Evolutionary conservation across 2,113 vertebrate species (phyloP).

Genomic region (Casuarius casuarius): DNA sequence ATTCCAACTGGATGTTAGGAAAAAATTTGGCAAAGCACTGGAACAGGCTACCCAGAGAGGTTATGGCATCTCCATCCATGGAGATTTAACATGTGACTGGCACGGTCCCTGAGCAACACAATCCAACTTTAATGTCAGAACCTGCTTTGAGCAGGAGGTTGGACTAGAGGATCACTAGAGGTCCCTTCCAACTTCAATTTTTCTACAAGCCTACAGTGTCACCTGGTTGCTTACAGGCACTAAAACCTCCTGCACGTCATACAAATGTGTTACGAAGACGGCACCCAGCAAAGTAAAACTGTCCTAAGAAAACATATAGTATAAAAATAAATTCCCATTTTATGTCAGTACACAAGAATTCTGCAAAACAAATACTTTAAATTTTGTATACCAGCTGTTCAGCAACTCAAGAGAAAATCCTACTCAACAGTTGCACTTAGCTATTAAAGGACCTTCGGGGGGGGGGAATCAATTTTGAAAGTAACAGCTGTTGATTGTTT

Average conservation of each 20-base stretch:
- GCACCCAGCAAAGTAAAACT: background rate
- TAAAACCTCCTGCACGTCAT: background rate
- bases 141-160: background rate
- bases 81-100: background rate
- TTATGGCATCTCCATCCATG: background rate
- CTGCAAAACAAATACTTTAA: background rate
- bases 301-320: background rate
- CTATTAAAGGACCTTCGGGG: background rate
- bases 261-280: background rate
- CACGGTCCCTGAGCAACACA: background rate
- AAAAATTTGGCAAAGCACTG: background rate
- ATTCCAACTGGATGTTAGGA: background rate
- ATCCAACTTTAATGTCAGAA: background rate
- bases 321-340: background rate
- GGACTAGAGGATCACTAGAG: background rate
- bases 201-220: accelerated
- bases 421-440: background rate
- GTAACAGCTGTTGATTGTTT: background rate
- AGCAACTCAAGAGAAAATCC: background rate
- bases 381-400: background rate
- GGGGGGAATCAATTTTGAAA: background rate
- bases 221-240: background rate
- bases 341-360: background rate
- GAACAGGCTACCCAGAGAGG: background rate
- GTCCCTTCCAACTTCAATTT: background rate